These are phyloP conservation scores for Falco novaeseelandiae DNA, from an alignment of 2,797 vertebrate genomes.

Conservation along the genomic window DNA sequence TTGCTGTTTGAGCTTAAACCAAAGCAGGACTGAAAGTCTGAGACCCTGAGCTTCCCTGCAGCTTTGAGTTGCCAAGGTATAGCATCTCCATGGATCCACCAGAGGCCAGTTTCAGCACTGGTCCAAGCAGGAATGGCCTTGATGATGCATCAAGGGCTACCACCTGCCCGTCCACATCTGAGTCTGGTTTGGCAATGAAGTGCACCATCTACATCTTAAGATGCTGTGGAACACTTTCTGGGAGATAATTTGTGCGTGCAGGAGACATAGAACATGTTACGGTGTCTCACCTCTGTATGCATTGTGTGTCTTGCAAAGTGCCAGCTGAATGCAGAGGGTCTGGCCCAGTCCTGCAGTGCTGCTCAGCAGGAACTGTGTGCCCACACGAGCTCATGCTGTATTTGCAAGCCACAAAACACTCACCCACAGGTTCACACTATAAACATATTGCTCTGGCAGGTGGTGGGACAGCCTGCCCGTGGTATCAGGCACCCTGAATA, in stretches of 20 bases:
- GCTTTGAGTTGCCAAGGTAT: background rate
- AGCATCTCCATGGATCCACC: background rate
- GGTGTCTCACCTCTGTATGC: background rate
- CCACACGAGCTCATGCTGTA: background rate
- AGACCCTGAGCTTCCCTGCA: background rate
- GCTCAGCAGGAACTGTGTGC: background rate
- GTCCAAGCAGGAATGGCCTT: background rate
- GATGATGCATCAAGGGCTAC: no score
- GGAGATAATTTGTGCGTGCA: background rate
- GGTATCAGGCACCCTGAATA: background rate
- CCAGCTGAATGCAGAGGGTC: background rate
- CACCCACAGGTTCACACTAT: background rate
- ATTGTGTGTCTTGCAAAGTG: rapidly evolving
- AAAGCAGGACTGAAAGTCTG: background rate
- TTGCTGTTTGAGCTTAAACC: background rate
- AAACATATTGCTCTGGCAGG: background rate
- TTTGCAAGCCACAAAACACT: background rate
- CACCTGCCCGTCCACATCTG: background rate
- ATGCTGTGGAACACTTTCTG: background rate
- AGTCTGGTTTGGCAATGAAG: background rate
- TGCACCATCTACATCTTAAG: background rate
- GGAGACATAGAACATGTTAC: background rate
- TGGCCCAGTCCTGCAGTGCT: background rate
- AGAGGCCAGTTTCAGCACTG: background rate
- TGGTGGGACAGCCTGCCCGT: background rate